Conservation (phyloP, 2,113 vertebrate genomes). For the Arothron firmamentum region DNA sequence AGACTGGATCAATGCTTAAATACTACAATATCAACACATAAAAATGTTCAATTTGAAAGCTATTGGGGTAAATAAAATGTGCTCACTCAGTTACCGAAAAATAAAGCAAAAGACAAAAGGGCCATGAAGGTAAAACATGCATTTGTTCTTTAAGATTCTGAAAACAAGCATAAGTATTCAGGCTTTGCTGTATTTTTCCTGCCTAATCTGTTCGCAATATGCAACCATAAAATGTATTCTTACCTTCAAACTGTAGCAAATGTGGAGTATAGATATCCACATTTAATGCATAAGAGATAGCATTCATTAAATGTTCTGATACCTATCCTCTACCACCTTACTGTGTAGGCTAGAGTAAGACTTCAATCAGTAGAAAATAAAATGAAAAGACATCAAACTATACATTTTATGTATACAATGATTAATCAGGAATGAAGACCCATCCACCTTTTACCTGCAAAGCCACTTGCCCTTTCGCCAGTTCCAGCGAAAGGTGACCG, state of each 20-base stretch:
- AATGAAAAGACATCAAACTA: conserved; percentile 45
- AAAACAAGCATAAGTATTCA: conserved; percentile 38
- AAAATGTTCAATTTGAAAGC: conserved; percentile 37
- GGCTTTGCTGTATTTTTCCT: conserved; percentile 21
- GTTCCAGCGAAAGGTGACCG: conserved; percentile 2
- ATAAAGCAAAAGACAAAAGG: conserved; percentile 27
- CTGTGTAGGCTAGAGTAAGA: conserved; percentile 54
- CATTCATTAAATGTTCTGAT: conserved; percentile 54
- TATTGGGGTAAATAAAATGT: conserved; percentile 51
- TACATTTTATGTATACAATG: conserved; percentile 36
- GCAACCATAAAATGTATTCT: conserved; percentile 46
- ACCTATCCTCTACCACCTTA: conserved; percentile 59
- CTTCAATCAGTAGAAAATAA: conserved; percentile 43
- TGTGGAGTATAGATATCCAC: conserved; percentile 38
- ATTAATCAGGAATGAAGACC: conserved; percentile 43
- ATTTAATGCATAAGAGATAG: conserved; percentile 52
- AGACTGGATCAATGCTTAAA: conserved; percentile 49
- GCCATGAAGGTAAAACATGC: conserved; percentile 60
- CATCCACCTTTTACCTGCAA: background rate
- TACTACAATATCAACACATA: conserved; percentile 63
- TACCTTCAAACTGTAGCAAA: conserved; percentile 34
- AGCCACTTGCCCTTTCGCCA: background rate
- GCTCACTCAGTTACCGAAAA: conserved; percentile 42
- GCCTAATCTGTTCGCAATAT: conserved; percentile 16
- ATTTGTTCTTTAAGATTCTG: conserved; percentile 51